Conservation (phyloP, 2,888 invertebrate species). For the Synanthedon vespiformis region DNA sequence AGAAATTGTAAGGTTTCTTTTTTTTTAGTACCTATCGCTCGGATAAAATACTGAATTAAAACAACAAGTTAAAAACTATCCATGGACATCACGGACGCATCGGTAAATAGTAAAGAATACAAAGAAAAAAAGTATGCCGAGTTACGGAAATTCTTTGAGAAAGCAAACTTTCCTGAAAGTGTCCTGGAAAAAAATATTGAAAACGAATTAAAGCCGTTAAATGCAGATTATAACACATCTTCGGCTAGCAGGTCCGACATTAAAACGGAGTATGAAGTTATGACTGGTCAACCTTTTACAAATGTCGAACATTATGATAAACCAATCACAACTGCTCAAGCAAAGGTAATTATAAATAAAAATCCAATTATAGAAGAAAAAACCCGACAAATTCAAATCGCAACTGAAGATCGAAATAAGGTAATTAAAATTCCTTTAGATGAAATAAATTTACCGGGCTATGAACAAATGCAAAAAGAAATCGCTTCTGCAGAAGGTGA, state of each 20-base stretch:
- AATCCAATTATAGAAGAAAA: constrained; percentile 50
- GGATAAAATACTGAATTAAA: too few relatives aligned
- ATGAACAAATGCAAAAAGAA: constrained; percentile 34
- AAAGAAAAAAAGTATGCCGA: constrained; percentile 42
- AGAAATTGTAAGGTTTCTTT: too few relatives aligned
- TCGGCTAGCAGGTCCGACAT: constrained; percentile 41
- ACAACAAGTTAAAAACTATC: not conserved
- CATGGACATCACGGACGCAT: constrained; percentile 25
- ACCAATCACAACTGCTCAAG: constrained; percentile 38
- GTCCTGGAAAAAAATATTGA: constrained; percentile 43
- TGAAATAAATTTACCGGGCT: constrained; percentile 35
- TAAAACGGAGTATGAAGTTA: constrained; percentile 54
- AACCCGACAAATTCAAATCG: constrained; percentile 54
- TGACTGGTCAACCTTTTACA: constrained; percentile 61
- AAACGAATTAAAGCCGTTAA: constrained; percentile 45
- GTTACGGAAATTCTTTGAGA: constrained; percentile 41
- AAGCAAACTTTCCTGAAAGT: constrained; percentile 36
- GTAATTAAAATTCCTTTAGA: constrained; percentile 36
- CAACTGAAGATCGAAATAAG: constrained; percentile 22
- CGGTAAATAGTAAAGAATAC: constrained; percentile 21
- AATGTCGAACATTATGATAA: constrained; percentile 35
- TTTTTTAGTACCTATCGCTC: too few relatives aligned
- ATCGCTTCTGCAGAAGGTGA: constrained; percentile 36
- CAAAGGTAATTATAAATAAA: constrained; percentile 38
- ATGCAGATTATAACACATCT: constrained; percentile 16